These are phyloP conservation scores for Euschistus heros DNA, from an alignment of 1,140 invertebrate genomes.

Conservation along the genomic window DNA sequence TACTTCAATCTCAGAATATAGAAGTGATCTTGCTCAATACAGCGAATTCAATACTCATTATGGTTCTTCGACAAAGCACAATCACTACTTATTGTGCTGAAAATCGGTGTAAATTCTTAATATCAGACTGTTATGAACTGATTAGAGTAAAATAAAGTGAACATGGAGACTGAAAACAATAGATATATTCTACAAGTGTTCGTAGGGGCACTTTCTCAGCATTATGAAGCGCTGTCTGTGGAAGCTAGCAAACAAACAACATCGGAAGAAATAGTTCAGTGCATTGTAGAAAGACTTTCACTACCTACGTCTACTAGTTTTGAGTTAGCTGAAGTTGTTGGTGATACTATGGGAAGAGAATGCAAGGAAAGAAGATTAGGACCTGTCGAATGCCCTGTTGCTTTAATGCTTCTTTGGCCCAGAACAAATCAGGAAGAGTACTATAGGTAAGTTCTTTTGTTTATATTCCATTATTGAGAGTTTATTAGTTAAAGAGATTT, in stretches of 20 bases:
- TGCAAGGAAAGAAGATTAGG: constrained; percentile 86
- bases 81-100: too few species aligned
- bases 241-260: constrained; percentile 86
- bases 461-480: not conserved
- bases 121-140: too few species aligned
- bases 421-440: constrained; percentile 47
- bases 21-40: too few species aligned
- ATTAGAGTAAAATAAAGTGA: not conserved
- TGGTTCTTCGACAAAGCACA: too few species aligned
- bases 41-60: too few species aligned
- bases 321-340: constrained; percentile 83
- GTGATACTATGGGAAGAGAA: constrained; percentile 68
- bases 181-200: constrained; percentile 64
- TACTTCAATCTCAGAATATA: too few species aligned
- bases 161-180: constrained; percentile 31
- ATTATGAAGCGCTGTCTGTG: constrained; percentile 82
- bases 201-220: constrained; percentile 75
- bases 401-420: constrained; percentile 88
- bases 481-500: not conserved
- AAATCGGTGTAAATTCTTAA: too few species aligned
- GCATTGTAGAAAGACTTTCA: constrained; percentile 66
- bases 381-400: constrained; percentile 76
- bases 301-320: constrained; percentile 52
- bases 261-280: constrained; percentile 77
- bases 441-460: constrained; percentile 34